phyloP scores from a whole-genome alignment of 2,797 vertebrate species.

The Notolepis coatsorum region DNA sequence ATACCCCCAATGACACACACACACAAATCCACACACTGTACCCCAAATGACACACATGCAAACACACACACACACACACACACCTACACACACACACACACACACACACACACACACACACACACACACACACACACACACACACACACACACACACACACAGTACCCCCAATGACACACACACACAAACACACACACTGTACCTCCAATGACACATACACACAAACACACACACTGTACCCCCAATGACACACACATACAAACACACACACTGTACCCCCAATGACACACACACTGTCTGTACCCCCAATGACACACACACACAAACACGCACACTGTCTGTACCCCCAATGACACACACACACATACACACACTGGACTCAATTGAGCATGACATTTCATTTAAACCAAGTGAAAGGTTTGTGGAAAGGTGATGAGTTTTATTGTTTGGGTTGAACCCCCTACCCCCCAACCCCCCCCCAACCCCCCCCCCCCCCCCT shows the following conservation, averaged over 20 bases:
- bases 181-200: background rate
- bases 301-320: too few relatives aligned
- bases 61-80: background rate
- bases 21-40: too few relatives aligned
- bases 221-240: background rate
- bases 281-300: background rate
- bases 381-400: background rate
- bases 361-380: background rate
- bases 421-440: conserved; percentile 34
- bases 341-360: too few relatives aligned
- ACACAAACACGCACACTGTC: too few relatives aligned
- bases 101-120: background rate
- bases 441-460: conserved; percentile 38
- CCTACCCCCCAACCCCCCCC: too few relatives aligned
- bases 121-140: too few relatives aligned
- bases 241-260: background rate
- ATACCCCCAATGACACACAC: too few relatives aligned
- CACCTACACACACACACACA: background rate
- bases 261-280: background rate
- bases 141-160: too few relatives aligned
- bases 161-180: too few relatives aligned
- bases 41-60: background rate
- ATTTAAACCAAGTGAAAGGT: conserved; percentile 32
- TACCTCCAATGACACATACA: background rate
- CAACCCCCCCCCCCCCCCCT: conserved; percentile 15